A percentile compares a stretch with the other conserved stretches of the same genome.
These are phyloP conservation scores for Leptosomus discolor DNA, from an alignment of 2,113 vertebrate species.

Conservation along the genomic window DNA sequence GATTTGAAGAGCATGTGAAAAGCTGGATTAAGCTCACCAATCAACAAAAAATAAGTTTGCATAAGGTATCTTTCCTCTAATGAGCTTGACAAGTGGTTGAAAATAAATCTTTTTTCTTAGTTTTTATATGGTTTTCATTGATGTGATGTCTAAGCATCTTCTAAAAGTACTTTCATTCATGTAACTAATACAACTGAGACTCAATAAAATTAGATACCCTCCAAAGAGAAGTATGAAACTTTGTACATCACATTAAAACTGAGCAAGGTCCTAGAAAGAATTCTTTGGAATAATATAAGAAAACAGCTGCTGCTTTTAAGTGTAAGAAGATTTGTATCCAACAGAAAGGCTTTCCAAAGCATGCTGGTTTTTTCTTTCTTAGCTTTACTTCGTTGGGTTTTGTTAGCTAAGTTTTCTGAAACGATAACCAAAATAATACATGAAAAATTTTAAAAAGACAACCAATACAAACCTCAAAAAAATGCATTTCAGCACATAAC, in stretches of 20 bases:
- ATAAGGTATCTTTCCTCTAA: not conserved
- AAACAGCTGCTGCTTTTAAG: not conserved
- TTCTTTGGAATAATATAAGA: not conserved
- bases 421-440: not conserved
- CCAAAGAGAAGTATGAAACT: not conserved
- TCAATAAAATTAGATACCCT: not conserved
- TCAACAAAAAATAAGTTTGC: not conserved
- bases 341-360: not conserved
- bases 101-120: not conserved
- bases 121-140: not conserved
- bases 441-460: not conserved
- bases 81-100: not conserved
- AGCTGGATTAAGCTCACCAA: not conserved
- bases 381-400: not conserved
- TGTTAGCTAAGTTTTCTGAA: not conserved
- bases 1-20: not conserved
- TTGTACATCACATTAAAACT: not conserved
- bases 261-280: not conserved
- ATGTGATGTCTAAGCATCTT: not conserved
- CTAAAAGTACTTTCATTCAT: not conserved
- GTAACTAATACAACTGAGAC: not conserved
- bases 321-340: not conserved
- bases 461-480: not conserved
- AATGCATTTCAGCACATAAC: not conserved
- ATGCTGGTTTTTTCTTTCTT: not conserved